Percentiles rank a stretch among this genome's conserved stretches.
Evolutionary conservation across 92 coral and sea anemone genomes (phyloP).

Genomic region (Palythoa grandiflora): DNA sequence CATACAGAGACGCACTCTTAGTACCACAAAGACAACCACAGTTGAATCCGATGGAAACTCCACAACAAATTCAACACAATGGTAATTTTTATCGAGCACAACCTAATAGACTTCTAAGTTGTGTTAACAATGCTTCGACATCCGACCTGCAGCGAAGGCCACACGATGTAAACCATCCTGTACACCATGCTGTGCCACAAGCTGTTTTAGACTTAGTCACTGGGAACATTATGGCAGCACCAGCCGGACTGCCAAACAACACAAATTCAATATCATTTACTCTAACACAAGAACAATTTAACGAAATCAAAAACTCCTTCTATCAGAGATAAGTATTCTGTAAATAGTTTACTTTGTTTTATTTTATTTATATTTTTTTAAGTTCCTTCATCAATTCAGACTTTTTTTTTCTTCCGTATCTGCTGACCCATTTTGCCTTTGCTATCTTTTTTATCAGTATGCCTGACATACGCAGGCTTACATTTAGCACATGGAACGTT

Average conservation of each 20-base stretch:
- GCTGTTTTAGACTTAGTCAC: neutral
- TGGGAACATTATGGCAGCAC: neutral
- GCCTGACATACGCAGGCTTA: too few species aligned
- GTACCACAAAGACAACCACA: constrained; percentile 1
- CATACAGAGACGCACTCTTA: constrained; percentile 17
- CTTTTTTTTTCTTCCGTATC: neutral
- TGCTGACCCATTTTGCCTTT: neutral
- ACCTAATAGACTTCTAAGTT: neutral
- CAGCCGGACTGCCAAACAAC: constrained; percentile 10
- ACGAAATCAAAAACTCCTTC: neutral
- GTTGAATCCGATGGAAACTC: neutral
- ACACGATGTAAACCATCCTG: neutral
- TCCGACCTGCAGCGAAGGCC: neutral
- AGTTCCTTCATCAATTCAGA: constrained; percentile 5
- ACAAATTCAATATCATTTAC: neutral
- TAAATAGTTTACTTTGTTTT: too few species aligned
- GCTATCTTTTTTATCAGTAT: neutral
- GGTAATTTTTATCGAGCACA: neutral
- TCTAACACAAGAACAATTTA: neutral
- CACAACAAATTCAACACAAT: neutral
- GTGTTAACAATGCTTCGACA: neutral
- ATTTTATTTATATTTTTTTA: neutral
- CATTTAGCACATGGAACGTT: neutral
- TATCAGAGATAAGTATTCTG: constrained; percentile 2
- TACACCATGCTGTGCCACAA: neutral